These are phyloP conservation scores for Thamnophis sirtalis DNA, from an alignment of 2,113 vertebrate genomes.

Conservation along the genomic window DNA sequence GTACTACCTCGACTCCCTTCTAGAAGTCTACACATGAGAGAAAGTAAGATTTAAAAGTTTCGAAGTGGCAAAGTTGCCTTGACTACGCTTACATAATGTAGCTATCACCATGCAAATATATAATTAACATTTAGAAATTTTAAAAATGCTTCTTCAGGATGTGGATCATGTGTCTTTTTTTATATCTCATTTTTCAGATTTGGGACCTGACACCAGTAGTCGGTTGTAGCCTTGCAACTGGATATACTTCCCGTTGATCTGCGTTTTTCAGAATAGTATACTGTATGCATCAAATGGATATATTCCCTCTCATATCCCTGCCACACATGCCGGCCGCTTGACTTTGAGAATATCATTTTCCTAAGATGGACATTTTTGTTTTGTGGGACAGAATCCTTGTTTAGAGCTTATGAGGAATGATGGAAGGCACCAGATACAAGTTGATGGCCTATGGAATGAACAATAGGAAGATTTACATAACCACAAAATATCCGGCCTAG, in stretches of 20 bases:
- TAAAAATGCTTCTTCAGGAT: neutral
- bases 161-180: neutral
- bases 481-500: slow-evolving; percentile 4
- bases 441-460: slow-evolving; percentile 33
- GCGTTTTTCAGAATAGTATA: slow-evolving; percentile 21
- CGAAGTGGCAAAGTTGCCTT: neutral
- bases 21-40: neutral
- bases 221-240: slow-evolving; percentile 90
- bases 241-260: slow-evolving; percentile 85
- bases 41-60: neutral
- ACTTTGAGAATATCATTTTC: slow-evolving; percentile 28
- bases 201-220: slow-evolving; percentile 97
- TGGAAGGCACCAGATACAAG: slow-evolving; percentile 20
- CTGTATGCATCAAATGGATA: slow-evolving; percentile 46
- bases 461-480: neutral
- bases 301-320: slow-evolving; percentile 44
- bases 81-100: neutral
- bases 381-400: slow-evolving; percentile 42
- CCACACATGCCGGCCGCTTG: slow-evolving; percentile 60
- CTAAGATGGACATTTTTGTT: slow-evolving; percentile 47
- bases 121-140: neutral
- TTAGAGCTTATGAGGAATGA: slow-evolving; percentile 34
- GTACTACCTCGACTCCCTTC: neutral
- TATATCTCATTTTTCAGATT: slow-evolving; percentile 72
- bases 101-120: neutral